Conservation (phyloP, 2,888 invertebrate genomes). For the Dasypolia templi region DNA sequence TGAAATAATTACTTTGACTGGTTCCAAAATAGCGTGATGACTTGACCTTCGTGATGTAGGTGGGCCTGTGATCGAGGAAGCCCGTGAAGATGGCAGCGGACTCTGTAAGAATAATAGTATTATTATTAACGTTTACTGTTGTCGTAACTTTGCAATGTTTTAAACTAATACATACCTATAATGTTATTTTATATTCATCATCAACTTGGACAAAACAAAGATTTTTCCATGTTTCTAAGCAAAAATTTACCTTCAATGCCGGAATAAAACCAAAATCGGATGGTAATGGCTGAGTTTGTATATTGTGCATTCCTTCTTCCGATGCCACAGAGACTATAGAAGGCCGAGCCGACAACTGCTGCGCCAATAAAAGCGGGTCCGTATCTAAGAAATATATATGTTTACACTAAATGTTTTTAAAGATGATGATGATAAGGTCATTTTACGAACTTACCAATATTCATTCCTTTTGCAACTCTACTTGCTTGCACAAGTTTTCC, state of each 20-base stretch:
- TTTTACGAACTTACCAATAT: constrained; percentile 79
- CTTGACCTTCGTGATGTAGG: constrained; percentile 87
- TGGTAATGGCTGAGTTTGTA: constrained; percentile 86
- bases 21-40: constrained; percentile 84
- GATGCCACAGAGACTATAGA: constrained; percentile 88
- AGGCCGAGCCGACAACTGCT: constrained; percentile 87
- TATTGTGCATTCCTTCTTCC: constrained; percentile 84
- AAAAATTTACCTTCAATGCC: constrained; percentile 77
- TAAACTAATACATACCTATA: background rate
- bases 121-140: background rate
- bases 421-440: background rate
- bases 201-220: background rate
- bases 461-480: constrained; percentile 87
- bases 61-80: constrained; percentile 85
- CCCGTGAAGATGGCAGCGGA: constrained; percentile 82
- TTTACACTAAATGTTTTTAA: background rate
- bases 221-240: background rate
- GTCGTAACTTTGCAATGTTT: background rate
- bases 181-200: background rate
- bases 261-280: constrained; percentile 88
- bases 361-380: constrained; percentile 87
- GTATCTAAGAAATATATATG: constrained; percentile 76
- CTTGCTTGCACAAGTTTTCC: constrained; percentile 86
- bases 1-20: constrained; percentile 78
- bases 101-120: constrained; percentile 71